Conservation (phyloP, 2,888 invertebrate genomes). For the Eupithecia dodoneata region DNA sequence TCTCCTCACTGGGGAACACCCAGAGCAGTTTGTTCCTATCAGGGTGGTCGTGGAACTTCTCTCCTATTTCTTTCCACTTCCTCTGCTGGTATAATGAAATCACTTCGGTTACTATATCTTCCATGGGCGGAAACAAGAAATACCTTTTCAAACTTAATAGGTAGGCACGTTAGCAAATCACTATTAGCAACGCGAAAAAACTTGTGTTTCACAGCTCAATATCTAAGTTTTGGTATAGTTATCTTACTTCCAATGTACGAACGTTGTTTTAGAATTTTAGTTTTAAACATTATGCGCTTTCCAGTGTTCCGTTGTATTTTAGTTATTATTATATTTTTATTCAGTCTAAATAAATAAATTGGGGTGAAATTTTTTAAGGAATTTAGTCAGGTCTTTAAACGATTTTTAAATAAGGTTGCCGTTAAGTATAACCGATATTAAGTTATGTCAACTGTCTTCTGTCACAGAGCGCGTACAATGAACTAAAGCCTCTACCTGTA, state of each 20-base stretch:
- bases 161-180: neutral
- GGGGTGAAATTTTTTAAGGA: neutral
- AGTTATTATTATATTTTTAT: no score
- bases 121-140: constrained; percentile 50
- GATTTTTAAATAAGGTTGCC: neutral
- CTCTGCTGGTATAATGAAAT: constrained; percentile 68
- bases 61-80: constrained; percentile 78
- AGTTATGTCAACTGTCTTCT: neutral
- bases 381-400: neutral
- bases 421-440: neutral
- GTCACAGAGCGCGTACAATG: neutral
- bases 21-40: constrained; percentile 86
- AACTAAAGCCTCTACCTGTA: constrained; percentile 6
- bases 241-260: neutral
- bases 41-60: constrained; percentile 76
- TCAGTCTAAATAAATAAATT: no score
- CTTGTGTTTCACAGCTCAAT: neutral
- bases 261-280: no score
- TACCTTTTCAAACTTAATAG: neutral
- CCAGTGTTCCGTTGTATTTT: no score
- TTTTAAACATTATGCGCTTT: no score
- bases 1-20: constrained; percentile 88
- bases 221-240: neutral
- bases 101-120: constrained; percentile 70
- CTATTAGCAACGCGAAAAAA: neutral